Conservation (phyloP, 2,888 invertebrate genomes). For the Latheticus oryzae region DNA sequence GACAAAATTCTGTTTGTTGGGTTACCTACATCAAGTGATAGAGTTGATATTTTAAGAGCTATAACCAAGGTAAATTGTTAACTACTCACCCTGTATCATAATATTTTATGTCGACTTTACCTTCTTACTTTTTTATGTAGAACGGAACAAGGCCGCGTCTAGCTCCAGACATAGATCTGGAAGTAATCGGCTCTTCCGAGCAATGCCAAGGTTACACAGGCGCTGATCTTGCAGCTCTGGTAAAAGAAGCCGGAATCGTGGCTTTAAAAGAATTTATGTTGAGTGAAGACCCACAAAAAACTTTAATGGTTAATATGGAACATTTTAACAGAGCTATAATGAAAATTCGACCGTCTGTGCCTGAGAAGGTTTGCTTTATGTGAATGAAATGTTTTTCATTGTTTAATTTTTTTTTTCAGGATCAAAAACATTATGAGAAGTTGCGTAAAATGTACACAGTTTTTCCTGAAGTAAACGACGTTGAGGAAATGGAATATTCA, state of each 20-base stretch:
- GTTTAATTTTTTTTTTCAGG: constrained; percentile 64
- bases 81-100: no score
- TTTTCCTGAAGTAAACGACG: constrained; percentile 68
- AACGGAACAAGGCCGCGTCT: constrained; percentile 84
- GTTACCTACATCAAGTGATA: constrained; percentile 82
- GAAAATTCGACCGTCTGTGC: constrained; percentile 89
- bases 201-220: constrained; percentile 87
- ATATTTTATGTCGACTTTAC: background rate
- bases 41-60: constrained; percentile 88
- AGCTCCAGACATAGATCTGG: constrained; percentile 80
- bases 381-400: constrained; percentile 8
- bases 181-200: constrained; percentile 75
- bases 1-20: constrained; percentile 93
- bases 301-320: constrained; percentile 71
- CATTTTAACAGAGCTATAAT: constrained; percentile 83
- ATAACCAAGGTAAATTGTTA: constrained; percentile 79
- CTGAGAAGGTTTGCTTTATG: constrained; percentile 73
- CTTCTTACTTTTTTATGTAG: constrained; percentile 63
- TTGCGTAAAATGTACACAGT: constrained; percentile 76
- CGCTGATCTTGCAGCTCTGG: constrained; percentile 91
- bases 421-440: constrained; percentile 81
- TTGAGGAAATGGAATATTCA: constrained; percentile 67
- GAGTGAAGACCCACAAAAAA: constrained; percentile 64
- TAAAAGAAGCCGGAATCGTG: constrained; percentile 86
- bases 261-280: constrained; percentile 83